These are phyloP conservation scores for Mythimna ferrago DNA, from an alignment of 2,888 invertebrate species.

Conservation along the genomic window DNA sequence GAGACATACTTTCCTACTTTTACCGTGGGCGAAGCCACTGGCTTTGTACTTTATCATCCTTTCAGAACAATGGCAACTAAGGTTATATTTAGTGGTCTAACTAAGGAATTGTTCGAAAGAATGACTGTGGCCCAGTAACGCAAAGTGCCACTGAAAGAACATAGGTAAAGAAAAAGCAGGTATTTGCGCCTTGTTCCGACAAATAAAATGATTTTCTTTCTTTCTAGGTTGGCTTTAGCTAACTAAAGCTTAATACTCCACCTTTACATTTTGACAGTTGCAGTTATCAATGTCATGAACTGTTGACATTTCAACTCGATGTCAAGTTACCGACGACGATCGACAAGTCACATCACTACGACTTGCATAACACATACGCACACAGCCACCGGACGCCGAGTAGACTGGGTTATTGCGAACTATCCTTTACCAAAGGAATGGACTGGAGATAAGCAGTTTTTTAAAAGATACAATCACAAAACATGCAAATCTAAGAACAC, in stretches of 20 bases:
- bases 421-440: conserved; percentile 60
- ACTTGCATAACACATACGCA: conserved; percentile 66
- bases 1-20: no score
- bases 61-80: not conserved
- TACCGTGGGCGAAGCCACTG: no score
- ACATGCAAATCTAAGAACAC: conserved; percentile 13
- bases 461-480: conserved; percentile 25
- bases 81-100: not conserved
- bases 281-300: not conserved
- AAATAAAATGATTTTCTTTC: no score
- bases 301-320: not conserved
- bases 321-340: conserved; percentile 43
- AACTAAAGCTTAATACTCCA: no score
- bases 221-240: no score
- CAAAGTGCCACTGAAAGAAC: no score
- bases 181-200: no score
- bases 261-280: no score
- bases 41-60: not conserved
- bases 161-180: no score
- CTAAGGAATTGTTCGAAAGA: no score
- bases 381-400: conserved; percentile 60
- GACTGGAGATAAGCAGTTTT: conserved; percentile 59
- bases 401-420: conserved; percentile 65
- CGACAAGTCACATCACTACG: conserved; percentile 53
- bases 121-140: no score